Percentiles rank a stretch among this genome's conserved stretches.
Evolutionary conservation across 2,797 vertebrate species (phyloP).

Genomic region (Vireo griseus): DNA sequence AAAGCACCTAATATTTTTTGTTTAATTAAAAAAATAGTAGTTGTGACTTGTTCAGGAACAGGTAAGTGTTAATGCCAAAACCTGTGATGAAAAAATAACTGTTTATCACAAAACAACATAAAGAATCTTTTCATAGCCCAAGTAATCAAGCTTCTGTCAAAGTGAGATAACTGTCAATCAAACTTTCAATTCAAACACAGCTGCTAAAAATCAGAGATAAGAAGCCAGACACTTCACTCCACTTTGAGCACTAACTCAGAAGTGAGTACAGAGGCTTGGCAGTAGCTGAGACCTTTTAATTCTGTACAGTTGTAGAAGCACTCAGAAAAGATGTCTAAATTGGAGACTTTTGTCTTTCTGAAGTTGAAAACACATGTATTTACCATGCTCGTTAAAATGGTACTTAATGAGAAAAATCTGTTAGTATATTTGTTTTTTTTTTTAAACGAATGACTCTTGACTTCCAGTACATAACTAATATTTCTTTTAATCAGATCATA

Average conservation of each 20-base stretch:
- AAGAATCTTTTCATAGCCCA: not conserved
- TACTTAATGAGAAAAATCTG: not conserved
- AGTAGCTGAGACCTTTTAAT: not conserved
- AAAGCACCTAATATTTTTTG: not conserved
- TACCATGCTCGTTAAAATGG: not conserved
- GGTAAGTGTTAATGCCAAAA: not conserved
- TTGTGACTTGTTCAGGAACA: not conserved
- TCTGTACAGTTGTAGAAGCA: not conserved
- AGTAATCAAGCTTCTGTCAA: constrained; percentile 19
- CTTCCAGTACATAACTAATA: not conserved
- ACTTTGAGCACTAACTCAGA: not conserved
- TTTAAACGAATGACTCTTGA: not conserved
- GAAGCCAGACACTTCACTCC: not conserved
- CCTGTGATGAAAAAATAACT: not conserved
- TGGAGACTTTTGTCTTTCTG: not conserved
- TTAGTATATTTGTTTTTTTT: not conserved
- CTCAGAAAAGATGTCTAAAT: not conserved
- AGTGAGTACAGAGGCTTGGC: not conserved
- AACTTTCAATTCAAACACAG: constrained; percentile 5
- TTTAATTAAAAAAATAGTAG: not conserved
- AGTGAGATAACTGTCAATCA: constrained; percentile 19
- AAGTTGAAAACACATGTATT: not conserved
- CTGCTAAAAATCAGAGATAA: not conserved
- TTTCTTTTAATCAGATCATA: not conserved
- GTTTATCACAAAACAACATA: not conserved